Conservation (phyloP, 2,113 vertebrate genomes). For the Petroica traversi region DNA sequence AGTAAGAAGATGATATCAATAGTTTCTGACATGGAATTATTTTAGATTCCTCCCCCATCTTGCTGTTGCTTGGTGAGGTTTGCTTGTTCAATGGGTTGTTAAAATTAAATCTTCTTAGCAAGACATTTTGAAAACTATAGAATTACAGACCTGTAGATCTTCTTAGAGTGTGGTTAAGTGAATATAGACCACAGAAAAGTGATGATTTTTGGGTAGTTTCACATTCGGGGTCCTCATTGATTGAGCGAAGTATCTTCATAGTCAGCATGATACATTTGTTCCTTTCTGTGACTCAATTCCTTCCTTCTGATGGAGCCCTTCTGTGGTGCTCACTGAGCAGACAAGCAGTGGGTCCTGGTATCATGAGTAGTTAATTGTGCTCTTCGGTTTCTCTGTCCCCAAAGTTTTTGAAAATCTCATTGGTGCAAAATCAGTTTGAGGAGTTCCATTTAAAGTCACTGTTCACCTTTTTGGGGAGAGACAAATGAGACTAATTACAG, state of each 20-base stretch:
- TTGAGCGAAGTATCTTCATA: background rate
- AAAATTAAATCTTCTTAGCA: background rate
- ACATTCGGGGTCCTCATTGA: background rate
- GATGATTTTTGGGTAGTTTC: background rate
- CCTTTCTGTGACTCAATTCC: background rate
- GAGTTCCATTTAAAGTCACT: background rate
- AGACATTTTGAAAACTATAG: background rate
- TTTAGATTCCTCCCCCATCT: background rate
- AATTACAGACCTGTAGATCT: background rate
- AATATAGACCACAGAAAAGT: background rate
- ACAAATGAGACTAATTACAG: background rate
- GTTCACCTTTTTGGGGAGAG: background rate
- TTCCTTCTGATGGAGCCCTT: background rate
- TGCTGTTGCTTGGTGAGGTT: background rate
- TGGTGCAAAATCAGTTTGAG: background rate
- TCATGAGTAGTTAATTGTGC: background rate
- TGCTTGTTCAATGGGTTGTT: background rate
- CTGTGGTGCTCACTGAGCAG: rapidly evolving
- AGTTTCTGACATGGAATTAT: background rate
- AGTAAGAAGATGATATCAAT: background rate
- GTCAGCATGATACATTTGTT: background rate
- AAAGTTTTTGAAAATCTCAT: background rate
- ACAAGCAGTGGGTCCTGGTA: background rate
- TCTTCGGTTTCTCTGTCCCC: background rate
- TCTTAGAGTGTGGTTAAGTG: background rate